A percentile compares a stretch with the other conserved stretches of the same genome.
Evolutionary conservation across 2,113 vertebrate genomes (phyloP).

Genomic region (Mesocricetus auratus): DNA sequence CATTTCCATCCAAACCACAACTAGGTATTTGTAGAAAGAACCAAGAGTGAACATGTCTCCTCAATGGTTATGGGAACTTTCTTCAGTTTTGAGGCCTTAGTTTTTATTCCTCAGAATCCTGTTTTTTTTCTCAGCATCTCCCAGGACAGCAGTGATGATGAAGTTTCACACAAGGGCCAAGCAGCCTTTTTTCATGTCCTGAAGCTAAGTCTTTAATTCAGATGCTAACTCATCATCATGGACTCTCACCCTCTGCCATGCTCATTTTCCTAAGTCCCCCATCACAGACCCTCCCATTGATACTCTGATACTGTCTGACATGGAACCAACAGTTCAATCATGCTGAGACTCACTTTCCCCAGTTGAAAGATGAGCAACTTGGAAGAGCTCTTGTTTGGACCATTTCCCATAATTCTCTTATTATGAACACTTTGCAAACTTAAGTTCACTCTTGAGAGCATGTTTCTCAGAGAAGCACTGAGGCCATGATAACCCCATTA

Average conservation of each 20-base stretch:
- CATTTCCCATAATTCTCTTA: background rate
- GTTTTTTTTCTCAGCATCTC: background rate
- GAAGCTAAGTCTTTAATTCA: background rate
- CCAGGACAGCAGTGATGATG: background rate
- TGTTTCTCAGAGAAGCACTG: slow-evolving; percentile 46
- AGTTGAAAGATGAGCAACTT: background rate
- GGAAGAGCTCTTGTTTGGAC: background rate
- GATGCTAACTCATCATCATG: background rate
- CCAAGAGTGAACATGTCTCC: background rate
- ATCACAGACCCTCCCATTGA: background rate
- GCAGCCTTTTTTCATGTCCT: background rate
- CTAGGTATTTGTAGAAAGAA: background rate
- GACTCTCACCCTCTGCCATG: background rate
- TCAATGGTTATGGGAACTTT: background rate
- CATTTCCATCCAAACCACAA: background rate
- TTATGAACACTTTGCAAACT: slow-evolving; percentile 5
- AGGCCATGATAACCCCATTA: background rate
- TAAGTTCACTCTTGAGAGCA: slow-evolving; percentile 39
- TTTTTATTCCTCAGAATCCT: background rate
- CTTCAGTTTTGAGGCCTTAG: background rate
- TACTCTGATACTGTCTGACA: background rate
- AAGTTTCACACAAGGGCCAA: background rate
- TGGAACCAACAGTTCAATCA: background rate
- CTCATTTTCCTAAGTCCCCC: background rate
- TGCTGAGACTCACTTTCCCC: background rate